Conservation (phyloP, 2,797 vertebrate genomes). For the Anniella stebbinsi region DNA sequence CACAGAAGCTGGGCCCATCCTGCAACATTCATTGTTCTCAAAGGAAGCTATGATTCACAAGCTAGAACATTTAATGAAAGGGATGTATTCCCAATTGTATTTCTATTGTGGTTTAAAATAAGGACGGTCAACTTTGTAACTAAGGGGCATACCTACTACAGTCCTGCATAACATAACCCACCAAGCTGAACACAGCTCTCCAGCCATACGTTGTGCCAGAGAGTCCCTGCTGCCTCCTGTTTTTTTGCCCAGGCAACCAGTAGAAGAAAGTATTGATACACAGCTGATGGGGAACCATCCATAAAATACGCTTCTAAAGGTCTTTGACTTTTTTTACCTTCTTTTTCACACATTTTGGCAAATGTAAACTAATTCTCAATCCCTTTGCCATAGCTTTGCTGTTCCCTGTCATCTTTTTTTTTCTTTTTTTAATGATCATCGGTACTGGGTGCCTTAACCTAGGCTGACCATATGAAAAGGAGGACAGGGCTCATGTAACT, state of each 20-base stretch:
- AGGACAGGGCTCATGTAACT: too few relatives aligned
- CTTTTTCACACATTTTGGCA: background rate
- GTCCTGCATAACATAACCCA: background rate
- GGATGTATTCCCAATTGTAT: background rate
- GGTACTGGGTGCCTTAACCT: too few relatives aligned
- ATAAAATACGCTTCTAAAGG: background rate
- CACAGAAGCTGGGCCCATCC: constrained; percentile 22
- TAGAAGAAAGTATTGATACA: background rate
- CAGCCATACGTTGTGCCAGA: background rate
- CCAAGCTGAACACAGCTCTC: background rate
- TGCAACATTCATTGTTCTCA: background rate
- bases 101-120: constrained; percentile 15
- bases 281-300: background rate
- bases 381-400: background rate
- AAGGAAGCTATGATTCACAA: constrained; percentile 6
- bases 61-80: background rate
- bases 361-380: background rate
- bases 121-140: background rate
- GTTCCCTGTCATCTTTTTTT: background rate
- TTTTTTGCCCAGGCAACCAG: background rate
- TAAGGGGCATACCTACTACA: background rate
- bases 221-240: too few relatives aligned
- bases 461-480: too few relatives aligned
- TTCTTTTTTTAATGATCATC: too few relatives aligned
- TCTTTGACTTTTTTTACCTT: background rate